phyloP scores from a whole-genome alignment of 2,797 vertebrate genomes.

The Lacerta viridis region DNA sequence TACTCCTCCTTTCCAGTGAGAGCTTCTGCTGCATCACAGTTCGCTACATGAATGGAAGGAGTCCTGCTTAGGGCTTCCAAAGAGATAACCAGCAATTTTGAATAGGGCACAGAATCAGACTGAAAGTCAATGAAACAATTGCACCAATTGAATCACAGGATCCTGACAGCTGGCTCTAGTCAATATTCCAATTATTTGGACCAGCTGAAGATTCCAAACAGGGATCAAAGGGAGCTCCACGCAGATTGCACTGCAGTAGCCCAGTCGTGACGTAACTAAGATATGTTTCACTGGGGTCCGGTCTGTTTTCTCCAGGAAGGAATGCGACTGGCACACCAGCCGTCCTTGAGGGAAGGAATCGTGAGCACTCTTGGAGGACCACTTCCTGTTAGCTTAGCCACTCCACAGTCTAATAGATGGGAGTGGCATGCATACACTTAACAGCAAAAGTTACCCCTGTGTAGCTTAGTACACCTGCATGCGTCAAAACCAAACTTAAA shows the following conservation, averaged over 20 bases:
- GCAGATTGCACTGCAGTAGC: not conserved
- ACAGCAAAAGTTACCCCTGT: not conserved
- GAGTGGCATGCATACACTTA: not conserved
- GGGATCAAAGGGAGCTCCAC: not conserved
- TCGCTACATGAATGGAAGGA: too few species aligned
- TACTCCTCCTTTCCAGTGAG: too few species aligned
- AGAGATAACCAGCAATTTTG: not conserved
- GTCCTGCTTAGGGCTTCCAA: not conserved
- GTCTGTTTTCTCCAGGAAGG: not conserved
- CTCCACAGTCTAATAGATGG: too few species aligned
- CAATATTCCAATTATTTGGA: not conserved
- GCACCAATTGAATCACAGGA: not conserved
- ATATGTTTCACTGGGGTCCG: not conserved
- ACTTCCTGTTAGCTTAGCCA: too few species aligned
- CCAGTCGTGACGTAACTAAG: not conserved
- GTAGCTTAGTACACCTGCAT: not conserved
- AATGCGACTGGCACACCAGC: not conserved
- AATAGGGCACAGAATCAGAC: not conserved
- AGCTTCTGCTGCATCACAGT: too few species aligned
- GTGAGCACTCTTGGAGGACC: too few species aligned
- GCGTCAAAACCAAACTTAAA: not conserved
- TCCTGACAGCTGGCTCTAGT: not conserved
- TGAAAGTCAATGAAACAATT: not conserved
- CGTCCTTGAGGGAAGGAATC: not conserved
- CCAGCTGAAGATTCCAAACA: not conserved